A percentile compares a stretch with the other conserved stretches of the same genome.
Conservation (phyloP, 2,113 vertebrate genomes). For the Plecturocebus donacophilus region DNA sequence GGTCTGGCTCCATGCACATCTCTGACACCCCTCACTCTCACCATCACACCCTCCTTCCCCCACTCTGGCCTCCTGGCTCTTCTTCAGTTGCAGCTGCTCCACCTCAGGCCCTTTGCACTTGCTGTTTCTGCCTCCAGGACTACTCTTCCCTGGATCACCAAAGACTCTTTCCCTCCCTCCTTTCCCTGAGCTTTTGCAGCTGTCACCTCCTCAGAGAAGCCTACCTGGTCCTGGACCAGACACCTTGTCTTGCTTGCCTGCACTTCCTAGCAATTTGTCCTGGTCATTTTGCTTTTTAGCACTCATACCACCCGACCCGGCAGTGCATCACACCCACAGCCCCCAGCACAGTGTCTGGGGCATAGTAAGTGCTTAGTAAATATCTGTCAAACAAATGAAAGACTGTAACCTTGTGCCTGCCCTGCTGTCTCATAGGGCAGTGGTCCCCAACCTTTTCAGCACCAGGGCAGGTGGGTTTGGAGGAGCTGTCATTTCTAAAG, state of each 20-base stretch:
- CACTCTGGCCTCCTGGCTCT: neutral
- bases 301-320: fast-evolving
- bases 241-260: neutral
- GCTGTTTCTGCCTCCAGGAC: neutral
- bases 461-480: too few relatives aligned
- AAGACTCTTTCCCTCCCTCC: neutral
- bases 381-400: neutral
- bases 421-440: neutral
- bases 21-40: neutral
- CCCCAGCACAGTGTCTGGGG: neutral
- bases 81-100: neutral
- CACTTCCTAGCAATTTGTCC: neutral
- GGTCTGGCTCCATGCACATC: neutral
- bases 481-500: too few relatives aligned
- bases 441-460: too few relatives aligned
- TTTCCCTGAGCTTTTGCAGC: neutral
- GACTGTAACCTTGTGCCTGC: neutral
- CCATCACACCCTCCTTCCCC: neutral
- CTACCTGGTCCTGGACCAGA: neutral
- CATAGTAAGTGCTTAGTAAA: neutral
- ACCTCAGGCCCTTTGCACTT: neutral
- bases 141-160: neutral
- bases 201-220: neutral
- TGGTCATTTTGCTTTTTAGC: neutral
- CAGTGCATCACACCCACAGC: neutral